These are phyloP conservation scores for Ailurus styani DNA, from an alignment of 2,113 vertebrate genomes.

Conservation along the genomic window DNA sequence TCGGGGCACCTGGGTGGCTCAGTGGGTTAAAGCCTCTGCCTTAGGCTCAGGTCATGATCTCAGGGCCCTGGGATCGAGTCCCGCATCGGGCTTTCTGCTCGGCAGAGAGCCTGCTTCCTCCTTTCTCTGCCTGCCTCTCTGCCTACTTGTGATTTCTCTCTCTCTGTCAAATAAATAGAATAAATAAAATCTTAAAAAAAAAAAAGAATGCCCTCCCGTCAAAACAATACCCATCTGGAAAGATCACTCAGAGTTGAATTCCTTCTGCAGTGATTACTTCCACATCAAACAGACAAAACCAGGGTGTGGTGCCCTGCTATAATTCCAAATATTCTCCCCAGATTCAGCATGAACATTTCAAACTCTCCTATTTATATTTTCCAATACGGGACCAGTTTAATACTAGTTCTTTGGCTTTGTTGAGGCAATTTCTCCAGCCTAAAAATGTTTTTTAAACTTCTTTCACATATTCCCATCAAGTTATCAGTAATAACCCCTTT, in stretches of 20 bases:
- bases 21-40: no score
- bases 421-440: background rate
- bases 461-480: background rate
- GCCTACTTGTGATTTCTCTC: no score
- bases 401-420: background rate
- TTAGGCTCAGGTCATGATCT: no score
- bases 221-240: background rate
- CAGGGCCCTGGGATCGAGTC: no score
- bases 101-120: no score
- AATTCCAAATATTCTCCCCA: background rate
- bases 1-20: no score
- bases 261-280: background rate
- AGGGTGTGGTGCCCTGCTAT: background rate
- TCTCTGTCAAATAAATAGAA: no score
- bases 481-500: background rate
- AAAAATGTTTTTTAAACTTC: background rate
- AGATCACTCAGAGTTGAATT: background rate
- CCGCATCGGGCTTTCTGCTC: no score
- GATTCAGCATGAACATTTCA: background rate
- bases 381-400: fast-evolving
- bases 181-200: no score
- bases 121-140: no score
- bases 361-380: background rate
- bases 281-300: background rate
- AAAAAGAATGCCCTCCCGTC: background rate